Percentiles rank a stretch among this genome's conserved stretches.
phyloP scores from a whole-genome alignment of 2,888 invertebrate species.

The Drosophila tanythrix region DNA sequence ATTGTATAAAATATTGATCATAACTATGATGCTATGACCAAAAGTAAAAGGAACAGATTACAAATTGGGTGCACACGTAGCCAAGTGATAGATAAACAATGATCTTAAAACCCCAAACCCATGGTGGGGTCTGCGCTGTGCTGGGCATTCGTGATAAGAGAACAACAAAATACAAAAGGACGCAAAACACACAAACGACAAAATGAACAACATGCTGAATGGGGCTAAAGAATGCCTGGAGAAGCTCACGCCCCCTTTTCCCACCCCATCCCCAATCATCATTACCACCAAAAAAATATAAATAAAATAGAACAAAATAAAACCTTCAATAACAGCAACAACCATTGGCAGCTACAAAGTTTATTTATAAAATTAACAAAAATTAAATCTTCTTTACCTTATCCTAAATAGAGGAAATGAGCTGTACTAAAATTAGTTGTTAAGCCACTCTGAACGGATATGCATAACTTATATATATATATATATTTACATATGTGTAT shows the following conservation, averaged over 20 bases:
- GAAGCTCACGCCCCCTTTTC: constrained; percentile 9
- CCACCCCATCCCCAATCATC: background rate
- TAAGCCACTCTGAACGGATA: constrained; percentile 5
- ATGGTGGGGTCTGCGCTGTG: constrained; percentile 4
- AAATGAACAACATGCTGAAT: constrained; percentile 1
- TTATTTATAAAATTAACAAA: background rate
- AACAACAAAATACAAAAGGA: background rate
- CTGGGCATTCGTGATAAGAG: constrained; percentile 43
- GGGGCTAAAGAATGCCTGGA: constrained; percentile 3
- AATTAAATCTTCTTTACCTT: background rate
- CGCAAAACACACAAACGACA: background rate
- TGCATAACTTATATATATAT: constrained; percentile 1
- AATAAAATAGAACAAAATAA: background rate
- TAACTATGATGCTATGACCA: constrained; percentile 5
- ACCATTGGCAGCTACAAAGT: constrained; percentile 33
- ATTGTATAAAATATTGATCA: background rate
- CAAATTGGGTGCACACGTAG: constrained; percentile 16
- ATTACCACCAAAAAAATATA: background rate
- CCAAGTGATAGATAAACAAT: constrained; percentile 23
- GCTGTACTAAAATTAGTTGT: constrained; percentile 34
- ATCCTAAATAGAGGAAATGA: constrained; percentile 5
- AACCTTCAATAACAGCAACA: background rate
- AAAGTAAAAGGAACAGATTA: background rate
- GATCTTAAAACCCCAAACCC: constrained; percentile 8
- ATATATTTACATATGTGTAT: background rate